Evolutionary conservation across 2,113 vertebrate genomes (phyloP).

Genomic region (Pomatostomus ruficeps): DNA sequence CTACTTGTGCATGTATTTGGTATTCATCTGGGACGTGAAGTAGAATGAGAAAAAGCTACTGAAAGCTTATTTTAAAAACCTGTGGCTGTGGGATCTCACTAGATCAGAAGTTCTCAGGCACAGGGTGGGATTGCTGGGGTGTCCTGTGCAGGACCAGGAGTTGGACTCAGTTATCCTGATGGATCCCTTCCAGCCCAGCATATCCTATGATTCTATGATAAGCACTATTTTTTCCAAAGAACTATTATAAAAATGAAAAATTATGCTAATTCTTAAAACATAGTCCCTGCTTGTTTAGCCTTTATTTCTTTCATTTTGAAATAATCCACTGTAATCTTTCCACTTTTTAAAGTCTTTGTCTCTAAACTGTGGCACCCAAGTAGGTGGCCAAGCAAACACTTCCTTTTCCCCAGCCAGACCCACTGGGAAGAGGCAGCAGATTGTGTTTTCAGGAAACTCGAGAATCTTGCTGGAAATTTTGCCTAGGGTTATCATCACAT

Average conservation of each 20-base stretch:
- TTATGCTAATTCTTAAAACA: background rate
- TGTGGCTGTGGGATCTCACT: background rate
- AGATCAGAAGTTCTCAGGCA: background rate
- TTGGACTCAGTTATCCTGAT: background rate
- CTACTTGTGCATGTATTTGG: background rate
- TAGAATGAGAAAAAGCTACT: background rate
- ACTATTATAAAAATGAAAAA: background rate
- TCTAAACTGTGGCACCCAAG: background rate
- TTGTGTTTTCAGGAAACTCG: background rate
- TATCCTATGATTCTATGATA: background rate
- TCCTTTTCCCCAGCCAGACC: background rate
- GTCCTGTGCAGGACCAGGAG: background rate
- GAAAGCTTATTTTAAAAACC: background rate
- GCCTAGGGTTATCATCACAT: background rate
- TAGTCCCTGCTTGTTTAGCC: background rate
- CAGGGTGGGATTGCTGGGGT: background rate
- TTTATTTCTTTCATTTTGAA: background rate
- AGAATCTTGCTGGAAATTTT: background rate
- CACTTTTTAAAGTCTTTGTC: background rate
- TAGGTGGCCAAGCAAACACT: background rate
- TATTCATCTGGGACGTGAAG: background rate
- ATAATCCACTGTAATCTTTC: background rate
- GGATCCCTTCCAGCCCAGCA: background rate
- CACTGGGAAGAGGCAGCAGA: background rate
- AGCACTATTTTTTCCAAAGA: background rate